A percentile compares a stretch with the other conserved stretches of the same genome.
Conservation (phyloP, 2,113 vertebrate species). For the Rafetus swinhoei region DNA sequence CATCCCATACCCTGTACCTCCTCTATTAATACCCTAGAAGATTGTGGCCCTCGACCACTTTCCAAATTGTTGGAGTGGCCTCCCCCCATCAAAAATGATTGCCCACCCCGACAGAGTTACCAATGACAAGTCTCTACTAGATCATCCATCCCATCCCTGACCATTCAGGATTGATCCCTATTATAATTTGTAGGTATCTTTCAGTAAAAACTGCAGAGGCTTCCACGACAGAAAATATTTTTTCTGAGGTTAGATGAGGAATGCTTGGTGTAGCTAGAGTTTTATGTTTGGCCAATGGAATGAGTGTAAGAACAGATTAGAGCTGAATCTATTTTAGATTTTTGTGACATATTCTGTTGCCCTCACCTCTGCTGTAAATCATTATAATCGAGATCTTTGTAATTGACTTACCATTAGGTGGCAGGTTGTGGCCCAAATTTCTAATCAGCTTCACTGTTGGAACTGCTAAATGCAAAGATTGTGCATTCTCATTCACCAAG, state of each 20-base stretch:
- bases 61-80: no score
- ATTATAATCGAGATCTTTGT: background rate
- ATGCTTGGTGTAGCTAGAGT: background rate
- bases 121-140: background rate
- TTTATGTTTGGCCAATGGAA: background rate
- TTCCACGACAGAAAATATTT: background rate
- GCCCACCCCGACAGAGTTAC: background rate
- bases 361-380: background rate
- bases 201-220: background rate
- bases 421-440: background rate
- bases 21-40: no score
- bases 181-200: background rate
- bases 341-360: background rate
- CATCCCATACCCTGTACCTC: no score
- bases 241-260: background rate
- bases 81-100: no score
- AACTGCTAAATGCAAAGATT: background rate
- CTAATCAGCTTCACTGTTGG: background rate
- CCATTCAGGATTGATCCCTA: background rate
- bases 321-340: background rate
- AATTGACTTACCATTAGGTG: background rate
- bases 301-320: rapidly evolving
- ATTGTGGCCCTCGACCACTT: no score
- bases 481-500: background rate
- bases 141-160: background rate